Evolutionary conservation across 2,797 vertebrate species (phyloP).

Genomic region (Phalanger gymnotis): DNA sequence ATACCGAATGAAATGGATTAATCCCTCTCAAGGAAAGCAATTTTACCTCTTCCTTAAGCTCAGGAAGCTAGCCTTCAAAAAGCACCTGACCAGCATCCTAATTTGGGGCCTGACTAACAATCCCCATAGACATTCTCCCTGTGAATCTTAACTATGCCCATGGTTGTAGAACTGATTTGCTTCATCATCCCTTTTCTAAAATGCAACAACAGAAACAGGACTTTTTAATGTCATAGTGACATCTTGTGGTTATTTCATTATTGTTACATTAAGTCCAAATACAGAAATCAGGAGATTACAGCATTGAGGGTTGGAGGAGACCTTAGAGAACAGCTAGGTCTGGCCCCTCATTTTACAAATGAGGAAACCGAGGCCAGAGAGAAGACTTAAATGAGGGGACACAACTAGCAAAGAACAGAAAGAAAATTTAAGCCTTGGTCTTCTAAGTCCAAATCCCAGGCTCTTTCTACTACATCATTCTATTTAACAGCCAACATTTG

Average conservation of each 20-base stretch:
- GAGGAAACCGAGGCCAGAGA: background rate
- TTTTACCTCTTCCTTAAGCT: background rate
- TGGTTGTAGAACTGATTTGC: background rate
- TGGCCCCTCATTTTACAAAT: background rate
- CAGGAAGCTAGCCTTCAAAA: background rate
- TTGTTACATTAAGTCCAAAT: background rate
- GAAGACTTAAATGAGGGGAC: background rate
- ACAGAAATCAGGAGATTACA: background rate
- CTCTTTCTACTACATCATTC: background rate
- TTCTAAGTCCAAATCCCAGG: background rate
- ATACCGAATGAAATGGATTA: background rate
- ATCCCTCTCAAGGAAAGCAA: background rate
- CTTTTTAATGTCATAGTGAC: constrained; percentile 73
- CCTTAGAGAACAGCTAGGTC: background rate
- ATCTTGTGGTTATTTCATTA: constrained; percentile 76
- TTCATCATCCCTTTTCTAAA: background rate
- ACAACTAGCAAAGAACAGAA: background rate
- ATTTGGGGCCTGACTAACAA: background rate
- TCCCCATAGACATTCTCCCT: background rate
- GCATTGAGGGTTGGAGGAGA: background rate
- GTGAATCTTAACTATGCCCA: background rate
- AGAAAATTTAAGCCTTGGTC: too few relatives aligned
- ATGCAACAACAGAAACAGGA: background rate
- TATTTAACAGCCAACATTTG: background rate
- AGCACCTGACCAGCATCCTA: background rate